Base-by-base conservation (phyloP, 2,888 invertebrate genomes). In the Caradrina clavipalpis region DNA sequence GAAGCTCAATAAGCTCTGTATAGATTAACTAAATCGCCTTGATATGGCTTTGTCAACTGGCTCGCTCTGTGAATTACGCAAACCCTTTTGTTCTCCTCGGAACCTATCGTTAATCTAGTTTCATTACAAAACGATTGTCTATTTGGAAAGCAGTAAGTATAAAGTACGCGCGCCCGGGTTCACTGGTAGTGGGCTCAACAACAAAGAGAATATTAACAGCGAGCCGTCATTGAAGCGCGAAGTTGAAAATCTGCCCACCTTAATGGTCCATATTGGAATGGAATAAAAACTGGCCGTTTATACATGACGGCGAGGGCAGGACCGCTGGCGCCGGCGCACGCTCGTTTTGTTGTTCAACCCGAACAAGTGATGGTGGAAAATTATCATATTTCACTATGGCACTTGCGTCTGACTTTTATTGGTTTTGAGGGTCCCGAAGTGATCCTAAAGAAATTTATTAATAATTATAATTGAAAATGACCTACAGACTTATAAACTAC, bases 381-480 rank as follows among this genome's bases (percentile, higher is more conserved):
- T 93, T 92, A 94, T 91, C 92, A 94, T 94, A 94, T 92, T 92
- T 94, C 91, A 94, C 89, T 89, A 85, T 86, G 88, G 89, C 93
- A 93, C 91, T 89, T 87, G 86, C 86, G 86, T 82, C 80, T 85
- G 90, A 93, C 91, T 87, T 92, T 92, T 91, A 93, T 91, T 87
- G 86, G 81, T 80, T 86, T 75, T 57, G 86, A 86, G 87, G 83
- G 82, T 80, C 83, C 75, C 73, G 80, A 74, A 74, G n/a, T 78
- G 54, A 78, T 71, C 78, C 69, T 61, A 76, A 86, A 81, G 80
- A 86, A 87, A 86, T 86, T 85, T 87, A 87, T 86, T 85, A 74
- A 77, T 67, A 74, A 76, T 70, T 86, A 84, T 85, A 84, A 88
- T 87, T 86, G 84, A 85, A 87, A 86, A 87, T 85, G 83, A 83